Conservation (phyloP, 1,140 invertebrate genomes). For the Cotesia vestalis region DNA sequence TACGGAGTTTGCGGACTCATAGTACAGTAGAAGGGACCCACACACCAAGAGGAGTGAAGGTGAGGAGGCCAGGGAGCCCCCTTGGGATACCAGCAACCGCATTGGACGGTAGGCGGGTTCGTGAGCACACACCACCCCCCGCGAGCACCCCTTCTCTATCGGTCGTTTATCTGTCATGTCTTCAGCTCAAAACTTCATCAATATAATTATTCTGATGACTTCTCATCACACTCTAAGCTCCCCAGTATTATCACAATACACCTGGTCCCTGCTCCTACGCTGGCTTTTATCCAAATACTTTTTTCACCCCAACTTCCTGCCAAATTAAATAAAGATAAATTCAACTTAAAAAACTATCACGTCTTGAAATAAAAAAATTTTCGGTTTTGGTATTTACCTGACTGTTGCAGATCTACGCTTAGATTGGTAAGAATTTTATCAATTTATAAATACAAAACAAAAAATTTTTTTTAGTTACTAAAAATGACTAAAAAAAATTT, state of each 20-base stretch:
- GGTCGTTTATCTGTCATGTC: slow-evolving; percentile 50
- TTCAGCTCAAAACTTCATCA: slow-evolving; percentile 30
- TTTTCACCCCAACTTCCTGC: too few species aligned
- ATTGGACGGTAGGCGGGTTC: slow-evolving; percentile 64
- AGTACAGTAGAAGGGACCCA: slow-evolving; percentile 54
- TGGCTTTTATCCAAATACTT: not conserved
- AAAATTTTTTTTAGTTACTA: too few species aligned
- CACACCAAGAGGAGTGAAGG: slow-evolving; percentile 45
- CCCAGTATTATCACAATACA: not conserved
- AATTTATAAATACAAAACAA: too few species aligned
- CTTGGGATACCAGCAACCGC: slow-evolving; percentile 59
- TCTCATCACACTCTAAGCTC: slow-evolving; percentile 2
- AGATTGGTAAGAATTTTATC: too few species aligned
- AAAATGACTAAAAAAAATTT: too few species aligned
- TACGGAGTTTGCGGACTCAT: slow-evolving; percentile 42
- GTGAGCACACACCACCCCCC: slow-evolving; percentile 59
- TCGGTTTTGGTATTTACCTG: too few species aligned
- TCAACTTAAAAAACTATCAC: too few species aligned
- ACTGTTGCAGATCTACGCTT: too few species aligned
- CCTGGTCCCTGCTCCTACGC: not conserved
- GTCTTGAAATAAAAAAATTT: too few species aligned
- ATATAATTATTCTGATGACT: slow-evolving; percentile 26
- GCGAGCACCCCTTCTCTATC: slow-evolving; percentile 48
- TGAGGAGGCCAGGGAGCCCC: slow-evolving; percentile 55
- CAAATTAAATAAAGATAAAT: too few species aligned